Evolutionary conservation across 2,888 invertebrate genomes (phyloP).

Genomic region (Xestoiulus laeticollis): DNA sequence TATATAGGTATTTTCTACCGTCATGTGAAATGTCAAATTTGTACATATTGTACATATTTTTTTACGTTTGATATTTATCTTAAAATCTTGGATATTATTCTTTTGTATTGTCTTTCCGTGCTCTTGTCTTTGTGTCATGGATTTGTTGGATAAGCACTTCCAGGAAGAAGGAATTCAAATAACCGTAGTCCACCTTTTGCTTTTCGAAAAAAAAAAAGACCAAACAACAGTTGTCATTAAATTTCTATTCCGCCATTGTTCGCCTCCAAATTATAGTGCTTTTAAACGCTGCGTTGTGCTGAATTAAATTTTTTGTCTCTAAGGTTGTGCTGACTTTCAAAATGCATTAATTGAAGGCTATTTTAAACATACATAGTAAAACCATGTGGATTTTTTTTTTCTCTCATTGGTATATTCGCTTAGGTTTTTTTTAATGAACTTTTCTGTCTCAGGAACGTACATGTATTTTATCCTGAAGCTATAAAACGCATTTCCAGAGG

Average conservation of each 20-base stretch:
- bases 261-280: constrained; percentile 21
- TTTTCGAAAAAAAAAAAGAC: neutral
- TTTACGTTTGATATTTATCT: neutral
- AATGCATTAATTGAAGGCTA: constrained; percentile 28
- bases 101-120: neutral
- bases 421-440: neutral
- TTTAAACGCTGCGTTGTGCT: neutral
- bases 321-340: neutral
- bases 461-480: neutral
- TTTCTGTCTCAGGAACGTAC: neutral
- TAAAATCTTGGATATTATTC: neutral
- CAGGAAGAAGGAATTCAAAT: constrained; percentile 1
- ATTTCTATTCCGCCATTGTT: neutral
- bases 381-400: neutral
- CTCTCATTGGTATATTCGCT: neutral
- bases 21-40: too few relatives aligned
- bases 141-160: neutral
- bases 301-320: neutral
- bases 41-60: too few relatives aligned
- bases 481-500: neutral
- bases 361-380: neutral
- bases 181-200: neutral
- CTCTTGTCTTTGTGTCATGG: neutral
- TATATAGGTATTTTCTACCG: too few relatives aligned
- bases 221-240: constrained; percentile 36